A percentile compares a stretch with the other conserved stretches of the same genome.
These are phyloP conservation scores for Cyanistes caeruleus DNA, from an alignment of 2,113 vertebrate species.

Conservation along the genomic window DNA sequence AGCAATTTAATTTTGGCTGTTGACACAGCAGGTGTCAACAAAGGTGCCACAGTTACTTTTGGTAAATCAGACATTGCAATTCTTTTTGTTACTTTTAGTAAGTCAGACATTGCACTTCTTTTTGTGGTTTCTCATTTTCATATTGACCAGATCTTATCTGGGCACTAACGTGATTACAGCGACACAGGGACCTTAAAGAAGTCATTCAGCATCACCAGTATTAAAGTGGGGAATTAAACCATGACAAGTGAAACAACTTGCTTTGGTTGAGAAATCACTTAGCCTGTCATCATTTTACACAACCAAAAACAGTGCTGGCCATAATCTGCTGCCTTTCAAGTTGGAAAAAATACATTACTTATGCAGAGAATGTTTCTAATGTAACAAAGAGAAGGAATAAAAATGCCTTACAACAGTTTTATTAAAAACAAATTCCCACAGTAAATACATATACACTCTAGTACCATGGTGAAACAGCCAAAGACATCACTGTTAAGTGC, in stretches of 20 bases:
- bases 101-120: neutral
- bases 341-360: slow-evolving; percentile 79
- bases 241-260: slow-evolving; percentile 39
- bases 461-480: slow-evolving; percentile 77
- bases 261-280: slow-evolving; percentile 57
- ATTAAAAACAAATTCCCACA: slow-evolving; percentile 90
- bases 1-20: neutral
- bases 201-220: neutral
- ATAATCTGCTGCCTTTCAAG: slow-evolving; percentile 78
- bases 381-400: slow-evolving; percentile 84
- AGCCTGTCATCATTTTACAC: slow-evolving; percentile 43
- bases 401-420: slow-evolving; percentile 83
- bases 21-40: neutral
- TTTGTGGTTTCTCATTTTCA: neutral
- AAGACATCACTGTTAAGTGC: slow-evolving; percentile 82
- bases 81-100: neutral
- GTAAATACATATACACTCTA: slow-evolving; percentile 83
- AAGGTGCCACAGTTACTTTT: neutral
- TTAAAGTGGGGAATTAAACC: neutral
- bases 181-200: neutral
- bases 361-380: slow-evolving; percentile 81
- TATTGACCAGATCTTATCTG: neutral
- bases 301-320: slow-evolving; percentile 62
- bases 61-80: neutral
- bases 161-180: neutral